Evolutionary conservation across 2,797 vertebrate species (phyloP).

Genomic region (Enteromius radiatus): DNA sequence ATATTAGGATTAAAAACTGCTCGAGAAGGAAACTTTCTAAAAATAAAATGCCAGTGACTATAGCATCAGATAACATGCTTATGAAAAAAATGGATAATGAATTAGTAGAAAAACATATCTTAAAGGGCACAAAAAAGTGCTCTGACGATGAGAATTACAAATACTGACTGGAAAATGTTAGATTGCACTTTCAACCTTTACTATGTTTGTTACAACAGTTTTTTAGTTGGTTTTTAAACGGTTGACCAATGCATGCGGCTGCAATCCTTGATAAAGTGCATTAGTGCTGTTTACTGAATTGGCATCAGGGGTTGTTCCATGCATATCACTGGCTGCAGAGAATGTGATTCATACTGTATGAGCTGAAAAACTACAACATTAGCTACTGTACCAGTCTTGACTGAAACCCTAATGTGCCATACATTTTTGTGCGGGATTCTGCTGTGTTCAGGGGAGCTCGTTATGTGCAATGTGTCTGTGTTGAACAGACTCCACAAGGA

Average conservation of each 20-base stretch:
- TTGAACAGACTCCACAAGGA: constrained; percentile 34
- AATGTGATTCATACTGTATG: background rate
- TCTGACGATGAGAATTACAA: background rate
- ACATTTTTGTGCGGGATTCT: constrained; percentile 13
- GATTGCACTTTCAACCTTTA: background rate
- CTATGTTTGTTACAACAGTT: no score
- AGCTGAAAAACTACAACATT: constrained; percentile 14
- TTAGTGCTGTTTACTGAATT: background rate
- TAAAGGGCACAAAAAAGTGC: background rate
- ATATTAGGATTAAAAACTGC: background rate
- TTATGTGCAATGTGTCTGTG: constrained; percentile 42
- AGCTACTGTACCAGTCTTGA: background rate
- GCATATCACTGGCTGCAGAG: constrained; percentile 13
- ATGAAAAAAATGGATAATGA: background rate
- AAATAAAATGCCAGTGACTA: background rate
- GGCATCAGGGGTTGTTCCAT: constrained; percentile 8
- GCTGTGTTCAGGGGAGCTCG: constrained; percentile 41
- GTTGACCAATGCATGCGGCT: background rate
- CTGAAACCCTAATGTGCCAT: constrained; percentile 24
- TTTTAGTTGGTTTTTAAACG: background rate
- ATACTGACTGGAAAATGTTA: background rate
- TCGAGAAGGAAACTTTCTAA: background rate
- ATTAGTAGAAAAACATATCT: background rate
- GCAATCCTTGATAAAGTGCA: background rate
- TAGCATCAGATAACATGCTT: background rate